Percentiles rank a stretch among this genome's conserved stretches.
Evolutionary conservation across 2,797 vertebrate species (phyloP).

Genomic region (Aphelocoma californica): DNA sequence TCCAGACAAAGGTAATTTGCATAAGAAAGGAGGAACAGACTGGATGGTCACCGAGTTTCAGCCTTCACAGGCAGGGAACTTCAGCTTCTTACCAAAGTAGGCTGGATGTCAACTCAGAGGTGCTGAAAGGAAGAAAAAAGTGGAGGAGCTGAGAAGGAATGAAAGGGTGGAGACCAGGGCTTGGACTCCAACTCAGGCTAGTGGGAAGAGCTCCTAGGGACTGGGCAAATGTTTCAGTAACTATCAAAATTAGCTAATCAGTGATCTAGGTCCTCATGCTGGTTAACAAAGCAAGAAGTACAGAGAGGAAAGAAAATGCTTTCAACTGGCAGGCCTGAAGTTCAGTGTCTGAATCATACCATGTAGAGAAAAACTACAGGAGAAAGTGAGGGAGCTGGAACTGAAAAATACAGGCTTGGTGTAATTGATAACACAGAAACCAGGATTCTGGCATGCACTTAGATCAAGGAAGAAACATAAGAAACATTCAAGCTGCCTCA

Average conservation of each 20-base stretch:
- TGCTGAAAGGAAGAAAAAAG: neutral
- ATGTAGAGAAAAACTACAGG: neutral
- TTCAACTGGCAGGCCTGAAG: neutral
- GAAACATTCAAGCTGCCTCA: neutral
- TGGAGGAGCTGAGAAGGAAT: neutral
- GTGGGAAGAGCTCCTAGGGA: neutral
- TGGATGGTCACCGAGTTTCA: constrained; percentile 19
- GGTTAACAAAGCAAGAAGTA: neutral
- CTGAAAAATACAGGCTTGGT: neutral
- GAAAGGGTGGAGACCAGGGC: neutral
- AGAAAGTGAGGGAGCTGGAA: neutral
- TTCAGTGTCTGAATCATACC: neutral
- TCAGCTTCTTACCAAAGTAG: neutral
- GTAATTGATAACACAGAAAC: neutral
- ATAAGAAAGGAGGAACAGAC: constrained; percentile 14
- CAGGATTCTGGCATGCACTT: neutral
- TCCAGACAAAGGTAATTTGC: constrained; percentile 29
- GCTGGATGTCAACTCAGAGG: neutral
- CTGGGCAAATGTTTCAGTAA: neutral
- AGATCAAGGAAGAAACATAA: neutral
- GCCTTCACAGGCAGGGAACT: neutral
- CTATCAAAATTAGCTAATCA: neutral
- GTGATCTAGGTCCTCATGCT: neutral
- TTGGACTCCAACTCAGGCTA: neutral
- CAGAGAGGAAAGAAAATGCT: neutral